Evolutionary conservation across 2,113 vertebrate species (phyloP), one percentile per base, ranked within the genome.

Genomic region (Eptesicus fuscus): DNA sequence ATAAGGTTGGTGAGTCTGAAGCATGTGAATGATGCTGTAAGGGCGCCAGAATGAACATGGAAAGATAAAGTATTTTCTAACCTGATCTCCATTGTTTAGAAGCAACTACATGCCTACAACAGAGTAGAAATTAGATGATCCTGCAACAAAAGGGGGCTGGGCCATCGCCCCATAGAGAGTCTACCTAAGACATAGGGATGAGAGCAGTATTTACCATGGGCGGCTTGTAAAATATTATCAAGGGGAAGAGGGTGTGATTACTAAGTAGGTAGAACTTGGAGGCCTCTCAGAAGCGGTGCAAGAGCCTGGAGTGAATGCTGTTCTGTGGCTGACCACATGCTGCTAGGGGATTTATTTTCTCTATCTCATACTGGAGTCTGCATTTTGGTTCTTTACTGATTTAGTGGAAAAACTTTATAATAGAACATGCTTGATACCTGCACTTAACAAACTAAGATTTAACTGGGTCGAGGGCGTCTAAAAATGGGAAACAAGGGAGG

Each of bases 361-460:
- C 51, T 61, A 16, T 82, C 49, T 17, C 59, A 8, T 59, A 13
- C 18, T 28, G 28, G 8, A 78, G 5, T n/a, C 20, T 35, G 2
- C 1, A 61, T 67, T 30, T 87, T 80, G 14, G 25, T 40, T 83
- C 32, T 76, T 83, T 49, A 88, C 80, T 65, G 63, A 73, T 35
- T 69, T 59, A n/a, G 12, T 73, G 3, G 22, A 20, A 93, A 74
- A 67, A 69, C 5, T 25, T 80, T 59, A 25, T 16, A 23, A 11
- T 79, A 63, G 56, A 92, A 85, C 69, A 79, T 74, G 5, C 25
- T 88, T 51, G 12, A 84, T 71, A 94, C 11, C 18, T 95, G 17
- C 30, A 88, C 79, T 80, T 87, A 96, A 40, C 28, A 71, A 69
- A 83, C 59, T 90, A 92, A 87, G 40, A 85, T 93, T 93, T 95